Evolutionary conservation across 2,113 vertebrate genomes (phyloP).

Genomic region (Malaclemys terrapin): DNA sequence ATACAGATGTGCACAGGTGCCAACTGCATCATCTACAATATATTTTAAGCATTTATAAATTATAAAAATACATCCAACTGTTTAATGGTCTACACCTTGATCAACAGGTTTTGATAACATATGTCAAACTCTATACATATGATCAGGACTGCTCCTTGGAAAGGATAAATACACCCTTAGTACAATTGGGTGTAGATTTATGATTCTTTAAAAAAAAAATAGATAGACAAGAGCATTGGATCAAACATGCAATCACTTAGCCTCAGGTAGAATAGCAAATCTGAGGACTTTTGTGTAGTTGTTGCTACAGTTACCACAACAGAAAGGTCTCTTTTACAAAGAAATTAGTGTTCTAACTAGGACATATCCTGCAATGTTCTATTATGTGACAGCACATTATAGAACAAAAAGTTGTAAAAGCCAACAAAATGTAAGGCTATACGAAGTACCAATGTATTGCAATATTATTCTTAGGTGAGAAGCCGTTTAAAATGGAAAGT

Average conservation of each 20-base stretch:
- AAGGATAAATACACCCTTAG: background rate
- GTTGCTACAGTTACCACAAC: constrained; percentile 63
- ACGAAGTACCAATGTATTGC: too few relatives aligned
- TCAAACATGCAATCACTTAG: background rate
- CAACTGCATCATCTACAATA: background rate
- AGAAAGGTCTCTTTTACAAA: constrained; percentile 39
- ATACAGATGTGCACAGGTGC: accelerated
- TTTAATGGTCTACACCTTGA: accelerated
- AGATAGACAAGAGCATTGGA: accelerated
- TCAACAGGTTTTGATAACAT: accelerated
- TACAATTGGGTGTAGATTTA: background rate
- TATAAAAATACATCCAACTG: background rate
- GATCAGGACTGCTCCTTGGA: background rate
- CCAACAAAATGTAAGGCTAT: background rate
- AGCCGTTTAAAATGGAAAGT: background rate
- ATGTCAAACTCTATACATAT: accelerated
- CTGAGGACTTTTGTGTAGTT: constrained; percentile 14
- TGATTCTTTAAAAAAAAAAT: background rate
- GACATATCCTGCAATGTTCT: constrained; percentile 25
- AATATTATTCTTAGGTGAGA: background rate
- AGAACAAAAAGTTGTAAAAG: background rate
- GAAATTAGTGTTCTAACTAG: constrained; percentile 70
- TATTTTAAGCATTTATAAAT: accelerated
- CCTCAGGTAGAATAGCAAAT: constrained; percentile 49
- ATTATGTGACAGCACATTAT: background rate